These are phyloP conservation scores for Tragelaphus imberbis DNA, from an alignment of 2,113 vertebrate genomes.

Conservation along the genomic window DNA sequence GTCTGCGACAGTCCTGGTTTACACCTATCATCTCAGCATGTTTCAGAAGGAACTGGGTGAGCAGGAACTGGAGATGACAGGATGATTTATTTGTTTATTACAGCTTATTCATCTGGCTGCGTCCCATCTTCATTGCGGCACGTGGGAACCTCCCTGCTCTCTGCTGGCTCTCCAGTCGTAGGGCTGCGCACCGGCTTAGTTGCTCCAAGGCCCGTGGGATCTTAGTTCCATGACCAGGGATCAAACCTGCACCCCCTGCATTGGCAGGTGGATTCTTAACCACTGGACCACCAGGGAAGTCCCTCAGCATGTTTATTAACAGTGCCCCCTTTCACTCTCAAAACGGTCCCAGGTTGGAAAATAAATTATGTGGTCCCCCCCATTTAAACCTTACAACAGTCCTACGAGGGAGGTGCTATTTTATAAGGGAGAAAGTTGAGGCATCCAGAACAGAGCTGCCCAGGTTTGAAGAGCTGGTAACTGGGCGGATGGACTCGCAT, in stretches of 20 bases:
- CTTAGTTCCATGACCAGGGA: not conserved
- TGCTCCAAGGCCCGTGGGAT: not conserved
- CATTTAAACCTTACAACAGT: not conserved
- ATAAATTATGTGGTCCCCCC: not conserved
- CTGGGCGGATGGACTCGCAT: not conserved
- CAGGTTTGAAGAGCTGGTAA: not conserved
- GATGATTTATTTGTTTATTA: not conserved
- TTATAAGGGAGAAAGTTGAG: fast-evolving
- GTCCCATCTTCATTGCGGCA: fast-evolving
- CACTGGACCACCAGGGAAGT: not conserved
- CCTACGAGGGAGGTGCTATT: not conserved
- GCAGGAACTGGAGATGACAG: not conserved
- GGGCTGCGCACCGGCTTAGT: not conserved
- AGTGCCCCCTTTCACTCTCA: not conserved
- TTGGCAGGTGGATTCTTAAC: not conserved
- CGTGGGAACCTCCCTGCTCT: not conserved
- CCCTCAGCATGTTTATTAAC: not conserved
- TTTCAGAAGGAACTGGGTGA: not conserved
- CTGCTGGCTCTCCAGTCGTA: not conserved
- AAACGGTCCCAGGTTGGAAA: not conserved
- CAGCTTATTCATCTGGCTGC: not conserved
- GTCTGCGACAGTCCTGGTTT: not conserved
- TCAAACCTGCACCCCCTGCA: not conserved
- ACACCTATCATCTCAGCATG: not conserved
- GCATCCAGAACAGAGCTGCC: not conserved